Percentiles rank a stretch among this genome's conserved stretches.
Conservation (phyloP, 2,113 vertebrate genomes). For the Boulengeromyrus knoepffleri region DNA sequence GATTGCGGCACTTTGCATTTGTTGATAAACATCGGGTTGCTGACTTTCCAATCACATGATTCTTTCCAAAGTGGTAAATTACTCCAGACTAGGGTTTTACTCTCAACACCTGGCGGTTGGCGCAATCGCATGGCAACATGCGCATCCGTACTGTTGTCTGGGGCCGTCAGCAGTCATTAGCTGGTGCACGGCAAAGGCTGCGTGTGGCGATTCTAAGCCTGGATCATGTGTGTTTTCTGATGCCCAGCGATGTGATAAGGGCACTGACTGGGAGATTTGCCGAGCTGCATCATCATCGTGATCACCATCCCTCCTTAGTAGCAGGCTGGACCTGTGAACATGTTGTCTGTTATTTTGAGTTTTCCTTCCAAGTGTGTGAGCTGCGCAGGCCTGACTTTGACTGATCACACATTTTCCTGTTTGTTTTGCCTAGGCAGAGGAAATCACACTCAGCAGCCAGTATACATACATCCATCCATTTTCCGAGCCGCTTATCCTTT, state of each 20-base stretch:
- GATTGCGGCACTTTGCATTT: neutral
- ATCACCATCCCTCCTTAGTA: neutral
- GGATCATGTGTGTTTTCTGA: neutral
- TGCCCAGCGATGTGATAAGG: neutral
- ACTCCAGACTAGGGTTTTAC: neutral
- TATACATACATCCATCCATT: too few species aligned
- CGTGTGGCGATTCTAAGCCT: neutral
- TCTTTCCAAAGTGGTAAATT: neutral
- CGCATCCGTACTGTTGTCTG: too few species aligned
- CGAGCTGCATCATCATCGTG: neutral
- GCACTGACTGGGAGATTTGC: neutral
- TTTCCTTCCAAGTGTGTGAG: neutral
- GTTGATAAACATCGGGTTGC: slow-evolving; percentile 14
- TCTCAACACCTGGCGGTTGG: neutral
- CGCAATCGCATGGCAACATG: neutral
- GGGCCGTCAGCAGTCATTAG: neutral
- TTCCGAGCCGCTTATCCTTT: too few species aligned
- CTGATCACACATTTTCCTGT: neutral
- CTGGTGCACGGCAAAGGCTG: neutral
- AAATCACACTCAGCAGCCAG: too few species aligned
- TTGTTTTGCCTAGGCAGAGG: neutral
- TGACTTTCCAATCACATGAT: slow-evolving; percentile 3
- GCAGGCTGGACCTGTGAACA: neutral
- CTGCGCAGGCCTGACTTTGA: neutral
- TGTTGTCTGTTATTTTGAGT: neutral